A percentile compares a stretch with the other conserved stretches of the same genome.
Evolutionary conservation across 2,113 vertebrate species (phyloP).

Genomic region (Oriolus oriolus): DNA sequence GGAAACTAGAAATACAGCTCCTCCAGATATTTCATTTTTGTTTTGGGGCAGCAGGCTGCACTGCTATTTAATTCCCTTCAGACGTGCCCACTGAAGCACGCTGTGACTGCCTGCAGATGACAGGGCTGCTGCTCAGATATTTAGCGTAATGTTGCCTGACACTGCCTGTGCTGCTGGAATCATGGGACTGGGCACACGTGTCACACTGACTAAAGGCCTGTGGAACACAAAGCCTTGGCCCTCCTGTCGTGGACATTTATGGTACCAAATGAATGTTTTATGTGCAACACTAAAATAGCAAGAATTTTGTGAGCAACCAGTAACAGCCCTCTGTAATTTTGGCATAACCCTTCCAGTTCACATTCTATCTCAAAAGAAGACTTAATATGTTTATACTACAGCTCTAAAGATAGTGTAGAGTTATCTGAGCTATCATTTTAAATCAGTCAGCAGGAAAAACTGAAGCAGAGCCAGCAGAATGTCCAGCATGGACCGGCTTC

Average conservation of each 20-base stretch:
- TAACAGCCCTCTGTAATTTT: not conserved
- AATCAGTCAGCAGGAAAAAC: not conserved
- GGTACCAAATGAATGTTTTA: not conserved
- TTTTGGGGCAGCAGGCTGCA: not conserved
- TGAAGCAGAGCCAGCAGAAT: not conserved
- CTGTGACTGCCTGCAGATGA: not conserved
- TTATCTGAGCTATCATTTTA: not conserved
- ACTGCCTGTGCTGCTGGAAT: not conserved
- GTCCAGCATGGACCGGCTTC: not conserved
- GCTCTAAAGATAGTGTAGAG: not conserved
- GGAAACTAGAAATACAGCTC: not conserved
- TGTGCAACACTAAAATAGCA: not conserved
- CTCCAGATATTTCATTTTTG: not conserved
- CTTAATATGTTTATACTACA: not conserved
- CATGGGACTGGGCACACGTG: not conserved
- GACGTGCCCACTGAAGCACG: rapidly evolving
- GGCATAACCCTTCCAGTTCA: not conserved
- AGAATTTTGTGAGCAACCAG: not conserved
- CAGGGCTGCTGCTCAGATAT: not conserved
- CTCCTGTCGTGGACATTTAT: not conserved
- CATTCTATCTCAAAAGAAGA: not conserved
- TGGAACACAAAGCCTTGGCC: not conserved
- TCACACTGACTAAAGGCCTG: not conserved
- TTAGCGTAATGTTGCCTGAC: not conserved
- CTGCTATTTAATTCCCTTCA: not conserved